A percentile compares a stretch with the other conserved stretches of the same genome.
phyloP scores from a whole-genome alignment of 2,797 vertebrate genomes.

The Argya squamiceps region DNA sequence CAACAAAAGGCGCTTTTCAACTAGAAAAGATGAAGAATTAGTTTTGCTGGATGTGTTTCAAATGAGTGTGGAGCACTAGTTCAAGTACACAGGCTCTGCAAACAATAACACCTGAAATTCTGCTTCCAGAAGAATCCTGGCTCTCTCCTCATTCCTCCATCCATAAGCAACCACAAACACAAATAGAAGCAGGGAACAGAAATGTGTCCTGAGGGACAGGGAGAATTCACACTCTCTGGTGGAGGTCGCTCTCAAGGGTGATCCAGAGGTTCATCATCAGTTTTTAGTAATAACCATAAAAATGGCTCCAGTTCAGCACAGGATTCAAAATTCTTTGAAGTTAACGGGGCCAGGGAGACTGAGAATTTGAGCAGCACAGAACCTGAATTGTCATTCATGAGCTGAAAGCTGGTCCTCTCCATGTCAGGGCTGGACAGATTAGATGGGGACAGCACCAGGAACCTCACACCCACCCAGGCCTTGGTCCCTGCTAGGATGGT shows the following conservation, averaged over 20 bases:
- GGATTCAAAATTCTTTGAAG: not conserved
- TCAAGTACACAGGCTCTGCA: not conserved
- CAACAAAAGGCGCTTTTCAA: not conserved
- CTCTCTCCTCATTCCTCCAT: not conserved
- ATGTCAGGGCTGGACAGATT: not conserved
- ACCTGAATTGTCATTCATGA: not conserved
- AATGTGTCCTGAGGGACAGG: not conserved
- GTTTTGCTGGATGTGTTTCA: not conserved
- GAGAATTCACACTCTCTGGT: fast-evolving
- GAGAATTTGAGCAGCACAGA: not conserved
- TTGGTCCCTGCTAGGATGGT: not conserved
- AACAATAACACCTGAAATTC: not conserved
- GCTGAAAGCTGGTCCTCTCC: not conserved
- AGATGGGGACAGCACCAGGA: fast-evolving
- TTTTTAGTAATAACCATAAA: not conserved
- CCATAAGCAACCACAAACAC: not conserved
- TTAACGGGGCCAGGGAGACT: not conserved
- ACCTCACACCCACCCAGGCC: not conserved
- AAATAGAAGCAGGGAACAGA: not conserved
- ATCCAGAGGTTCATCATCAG: not conserved
- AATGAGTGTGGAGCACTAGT: not conserved
- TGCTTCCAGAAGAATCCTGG: not conserved
- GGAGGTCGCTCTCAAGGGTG: not conserved
- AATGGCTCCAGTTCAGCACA: not conserved
- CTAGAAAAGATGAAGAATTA: not conserved